Evolutionary conservation across 2,888 invertebrate species (phyloP), one percentile per base, ranked within the genome.

Genomic region (Cloeon dipterum): DNA sequence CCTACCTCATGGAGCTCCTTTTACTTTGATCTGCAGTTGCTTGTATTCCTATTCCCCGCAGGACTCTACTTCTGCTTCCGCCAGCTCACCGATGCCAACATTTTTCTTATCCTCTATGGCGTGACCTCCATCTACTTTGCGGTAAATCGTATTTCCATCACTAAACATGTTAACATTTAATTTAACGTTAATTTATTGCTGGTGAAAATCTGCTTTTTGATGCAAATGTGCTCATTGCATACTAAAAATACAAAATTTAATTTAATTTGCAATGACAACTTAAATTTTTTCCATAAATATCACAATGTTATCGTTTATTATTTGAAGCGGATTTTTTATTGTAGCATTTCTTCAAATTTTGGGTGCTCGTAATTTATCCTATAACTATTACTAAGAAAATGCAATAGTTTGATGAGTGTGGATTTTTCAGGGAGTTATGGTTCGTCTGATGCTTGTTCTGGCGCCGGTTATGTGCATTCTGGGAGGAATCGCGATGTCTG

Each of bases 381-480:
- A n/a, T n/a, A n/a, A n/a, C n/a, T n/a, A n/a, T n/a, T n/a, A n/a
- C n/a, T n/a, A n/a, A n/a, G n/a, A n/a, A n/a, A n/a, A n/a, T n/a
- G n/a, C n/a, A n/a, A n/a, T n/a, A n/a, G n/a, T n/a, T n/a, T n/a
- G n/a, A n/a, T n/a, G n/a, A n/a, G n/a, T n/a, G n/a, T n/a, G n/a
- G n/a, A n/a, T n/a, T n/a, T 52, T 51, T 14, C 55, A 86, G 86
- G 93, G 94, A 43, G 94, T 96, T 32, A 96, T 96, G 96, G 94
- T 96, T 19, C 91, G 96, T 59, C 64, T 96, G 35, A 96, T 96
- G 93, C 61, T 96, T 52, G 94, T 96, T 1, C 63, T 98, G 42
- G 93, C 96, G 1, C 96, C 96, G 0, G 89, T 96, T 0, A 94
- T 96, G 91, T 96, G 94, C 52, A 83, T 98, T 42, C 66, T 98